A percentile compares a stretch with the other conserved stretches of the same genome.
Evolutionary conservation across 1,140 invertebrate species (phyloP).

Genomic region (Hestina assimilis): DNA sequence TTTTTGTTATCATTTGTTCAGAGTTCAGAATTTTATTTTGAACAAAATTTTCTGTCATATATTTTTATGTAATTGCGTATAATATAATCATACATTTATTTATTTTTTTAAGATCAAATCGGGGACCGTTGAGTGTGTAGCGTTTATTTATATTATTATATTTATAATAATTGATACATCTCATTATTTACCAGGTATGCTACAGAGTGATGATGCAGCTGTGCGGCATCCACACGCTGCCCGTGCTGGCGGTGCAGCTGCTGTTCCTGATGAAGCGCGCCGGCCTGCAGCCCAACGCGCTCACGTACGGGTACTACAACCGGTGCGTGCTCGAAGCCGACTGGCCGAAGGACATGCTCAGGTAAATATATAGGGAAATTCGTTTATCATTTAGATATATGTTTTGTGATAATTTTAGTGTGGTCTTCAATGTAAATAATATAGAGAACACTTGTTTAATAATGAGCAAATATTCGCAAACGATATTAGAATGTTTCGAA

Average conservation of each 20-base stretch:
- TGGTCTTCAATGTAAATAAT: too few species aligned
- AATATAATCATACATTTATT: too few species aligned
- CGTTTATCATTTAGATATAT: too few species aligned
- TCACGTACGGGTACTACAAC: slow-evolving; percentile 95
- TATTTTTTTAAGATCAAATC: too few species aligned
- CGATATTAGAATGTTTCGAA: background rate
- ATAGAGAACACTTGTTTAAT: too few species aligned
- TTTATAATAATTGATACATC: background rate
- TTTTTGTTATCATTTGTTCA: too few species aligned
- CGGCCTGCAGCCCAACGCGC: slow-evolving; percentile 96
- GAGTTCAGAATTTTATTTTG: too few species aligned
- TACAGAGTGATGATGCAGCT: slow-evolving; percentile 99
- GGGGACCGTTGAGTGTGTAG: too few species aligned
- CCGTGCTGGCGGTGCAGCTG: slow-evolving; percentile 96
- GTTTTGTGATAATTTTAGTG: too few species aligned
- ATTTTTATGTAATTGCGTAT: too few species aligned
- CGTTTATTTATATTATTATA: too few species aligned
- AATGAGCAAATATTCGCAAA: background rate
- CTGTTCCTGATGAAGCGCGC: slow-evolving; percentile 97
- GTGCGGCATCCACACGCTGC: slow-evolving; percentile 96
- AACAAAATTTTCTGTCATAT: too few species aligned
- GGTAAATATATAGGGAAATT: slow-evolving; percentile 44
- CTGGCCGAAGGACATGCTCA: slow-evolving; percentile 94
- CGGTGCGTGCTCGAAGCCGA: slow-evolving; percentile 93
- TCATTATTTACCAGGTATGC: slow-evolving; percentile 86